phyloP scores from a whole-genome alignment of 2,888 invertebrate genomes.

The Caenorhabditis sp. region DNA sequence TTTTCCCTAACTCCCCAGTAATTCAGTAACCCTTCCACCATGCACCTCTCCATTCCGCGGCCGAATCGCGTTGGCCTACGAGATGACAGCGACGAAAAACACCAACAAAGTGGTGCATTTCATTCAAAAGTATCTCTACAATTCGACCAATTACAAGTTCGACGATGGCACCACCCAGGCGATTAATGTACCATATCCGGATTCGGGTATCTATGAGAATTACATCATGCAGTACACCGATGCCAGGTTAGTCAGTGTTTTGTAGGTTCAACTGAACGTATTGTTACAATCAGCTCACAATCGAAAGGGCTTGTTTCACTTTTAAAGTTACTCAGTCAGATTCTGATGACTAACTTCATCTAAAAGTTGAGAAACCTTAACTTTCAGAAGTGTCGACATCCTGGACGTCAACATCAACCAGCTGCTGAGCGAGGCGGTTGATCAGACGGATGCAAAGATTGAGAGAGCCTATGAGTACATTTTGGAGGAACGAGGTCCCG shows the following conservation, averaged over 20 bases:
- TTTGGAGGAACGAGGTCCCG: slow-evolving; percentile 33
- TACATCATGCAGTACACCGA: slow-evolving; percentile 44
- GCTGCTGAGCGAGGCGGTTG: slow-evolving; percentile 28
- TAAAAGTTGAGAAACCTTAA: not conserved
- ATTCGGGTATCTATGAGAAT: slow-evolving; percentile 34
- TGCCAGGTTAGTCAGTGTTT: slow-evolving; percentile 36
- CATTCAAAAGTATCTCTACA: slow-evolving; percentile 32
- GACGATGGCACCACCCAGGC: slow-evolving; percentile 41
- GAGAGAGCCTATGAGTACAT: slow-evolving; percentile 52
- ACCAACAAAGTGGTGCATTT: slow-evolving; percentile 30
- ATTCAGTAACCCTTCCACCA: slow-evolving; percentile 33
- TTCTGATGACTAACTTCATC: too few relatives aligned
- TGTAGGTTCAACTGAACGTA: too few relatives aligned
- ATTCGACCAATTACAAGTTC: slow-evolving; percentile 28
- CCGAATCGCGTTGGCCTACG: slow-evolving; percentile 45
- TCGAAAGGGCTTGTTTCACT: too few relatives aligned
- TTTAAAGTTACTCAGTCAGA: too few relatives aligned
- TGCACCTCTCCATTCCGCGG: slow-evolving; percentile 27
- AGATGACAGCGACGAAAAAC: slow-evolving; percentile 20
- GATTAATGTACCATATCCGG: slow-evolving; percentile 55
- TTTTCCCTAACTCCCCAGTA: not conserved
- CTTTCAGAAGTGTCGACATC: slow-evolving; percentile 32
- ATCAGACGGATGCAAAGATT: slow-evolving; percentile 31
- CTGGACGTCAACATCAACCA: slow-evolving; percentile 34
- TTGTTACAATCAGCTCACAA: too few relatives aligned